Base-by-base conservation (phyloP, 2,888 invertebrate genomes). In the Marasmarcha lunaedactyla region DNA sequence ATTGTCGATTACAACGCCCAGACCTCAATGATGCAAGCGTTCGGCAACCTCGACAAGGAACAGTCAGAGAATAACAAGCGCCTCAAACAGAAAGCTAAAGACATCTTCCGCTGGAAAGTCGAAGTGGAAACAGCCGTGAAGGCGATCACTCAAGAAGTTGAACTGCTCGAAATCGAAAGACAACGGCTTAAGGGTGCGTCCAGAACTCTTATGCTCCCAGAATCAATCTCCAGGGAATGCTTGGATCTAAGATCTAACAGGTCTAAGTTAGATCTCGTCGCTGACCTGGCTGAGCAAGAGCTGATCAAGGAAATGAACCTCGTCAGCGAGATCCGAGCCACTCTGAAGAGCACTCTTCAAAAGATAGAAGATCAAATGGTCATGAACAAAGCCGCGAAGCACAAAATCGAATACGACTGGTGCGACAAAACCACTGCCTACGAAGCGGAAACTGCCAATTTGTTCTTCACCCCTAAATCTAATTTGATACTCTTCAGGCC, bases 331-430 rank as follows among this genome's bases (percentile, higher is more conserved):
- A 88, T 92, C 6, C 79, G 88, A 46, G 85, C 85, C 14, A 76
- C 86, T 1, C 73, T 92, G 10, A 84, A 85, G 26, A 85, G 85
- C 46, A 89, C 89, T 1, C 65, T 91, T 3, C 74, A 86, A 27
- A 87, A 89, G 55, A 88, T 93, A 15, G 89, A 91, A 47, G 79
- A 85, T 27, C 92, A 93, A 67, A 76, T 92, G 58, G 59, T 86
- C 15, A 87, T 91, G 51, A 90, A 94, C 57, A 91, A 92, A 56
- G 89, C 92, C 11, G 90, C 91, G 0, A 95, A 96, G 61, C 88
- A 90, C 48, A 87, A 90, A 34, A 83, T 96, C 42, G 96, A 97
- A 71, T 90, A 89, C 57, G 95, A 96, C 63, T 96, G 95, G 94
- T 94, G 94, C 54, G 94, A 96, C 59, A 97, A 97, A 74, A 86